Evolutionary conservation across 2,888 invertebrate genomes (phyloP), one percentile per base, ranked within the genome.

Genomic region (Cephus sareptanus): DNA sequence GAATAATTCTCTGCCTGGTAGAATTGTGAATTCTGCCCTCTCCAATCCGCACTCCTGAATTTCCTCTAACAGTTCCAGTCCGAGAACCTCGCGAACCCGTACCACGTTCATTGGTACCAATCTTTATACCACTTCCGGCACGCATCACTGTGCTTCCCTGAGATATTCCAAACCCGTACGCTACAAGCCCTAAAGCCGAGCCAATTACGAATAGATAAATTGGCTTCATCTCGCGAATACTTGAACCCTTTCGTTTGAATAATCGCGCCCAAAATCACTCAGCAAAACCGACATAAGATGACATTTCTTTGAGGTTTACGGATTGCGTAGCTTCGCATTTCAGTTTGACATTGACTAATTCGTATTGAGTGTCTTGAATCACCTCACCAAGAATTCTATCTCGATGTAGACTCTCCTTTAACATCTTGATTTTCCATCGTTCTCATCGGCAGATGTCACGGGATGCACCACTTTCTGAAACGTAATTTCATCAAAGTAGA

Each of bases 21-120:
- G 89, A 86, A 78, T 90, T 90, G 37, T 86, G 85, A 73, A 85
- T 83, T 79, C 89, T 87, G 9, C 87, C 87, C 75, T 89, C 90
- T 73, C 90, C 90, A n/a, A 90, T 85, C 13, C 83, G 85, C 68
- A 90, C 87, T 4, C 87, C 89, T 11, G 87, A 87, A 79, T 83
- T 85, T 34, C 89, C 86, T 68, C 90, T 84, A 15, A 87, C 85
- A 3, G 79, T 79, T 13, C 71, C 71, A 71, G 34, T 30, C 13
- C 35, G 34, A 9, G 74, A 33, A 13, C 74, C 35, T n/a, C 71
- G 71, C 15, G 37, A 37, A 34, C 33, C 34, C 33, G 80, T 78
- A 74, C 76, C 79, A 37, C 74, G 73, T 40, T 69, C 78, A 68
- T 78, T 81, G 68, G 82, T 85, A 35, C 89, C 88, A 13, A 88